These are phyloP conservation scores for Tangara arthus DNA, from an alignment of 2,797 vertebrate species.

Conservation along the genomic window DNA sequence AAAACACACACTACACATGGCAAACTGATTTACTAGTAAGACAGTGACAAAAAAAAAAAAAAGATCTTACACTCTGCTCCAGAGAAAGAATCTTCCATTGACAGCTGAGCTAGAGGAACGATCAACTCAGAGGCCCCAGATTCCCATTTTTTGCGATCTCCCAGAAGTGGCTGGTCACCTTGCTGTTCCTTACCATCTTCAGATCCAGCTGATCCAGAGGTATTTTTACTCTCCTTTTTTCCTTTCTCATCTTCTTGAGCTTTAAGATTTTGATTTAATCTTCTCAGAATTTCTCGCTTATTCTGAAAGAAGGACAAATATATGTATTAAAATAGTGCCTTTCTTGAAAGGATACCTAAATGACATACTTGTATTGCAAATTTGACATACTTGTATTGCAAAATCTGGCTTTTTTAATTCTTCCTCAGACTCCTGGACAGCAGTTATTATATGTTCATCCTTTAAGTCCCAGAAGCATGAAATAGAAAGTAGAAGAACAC, in stretches of 20 bases:
- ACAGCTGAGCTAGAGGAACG: constrained; percentile 81
- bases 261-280: constrained; percentile 92
- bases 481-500: background rate
- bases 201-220: background rate
- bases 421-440: constrained; percentile 72
- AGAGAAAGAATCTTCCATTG: constrained; percentile 81
- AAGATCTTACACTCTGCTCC: constrained; percentile 74
- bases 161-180: constrained; percentile 65
- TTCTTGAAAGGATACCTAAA: background rate
- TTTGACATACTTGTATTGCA: constrained; percentile 69
- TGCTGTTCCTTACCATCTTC: constrained; percentile 48
- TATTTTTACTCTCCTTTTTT: background rate
- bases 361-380: constrained; percentile 67
- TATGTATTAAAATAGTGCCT: background rate
- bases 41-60: background rate
- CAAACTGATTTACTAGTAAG: background rate
- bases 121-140: constrained; percentile 78
- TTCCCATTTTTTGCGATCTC: constrained; percentile 91
- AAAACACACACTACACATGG: background rate
- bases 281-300: constrained; percentile 89
- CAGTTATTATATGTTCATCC: constrained; percentile 63
- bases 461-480: constrained; percentile 52
- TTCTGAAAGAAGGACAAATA: constrained; percentile 71
- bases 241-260: constrained; percentile 76
- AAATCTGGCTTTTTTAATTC: constrained; percentile 73